phyloP scores from a whole-genome alignment of 2,888 invertebrate genomes.

The Drosophila antonietae region DNA sequence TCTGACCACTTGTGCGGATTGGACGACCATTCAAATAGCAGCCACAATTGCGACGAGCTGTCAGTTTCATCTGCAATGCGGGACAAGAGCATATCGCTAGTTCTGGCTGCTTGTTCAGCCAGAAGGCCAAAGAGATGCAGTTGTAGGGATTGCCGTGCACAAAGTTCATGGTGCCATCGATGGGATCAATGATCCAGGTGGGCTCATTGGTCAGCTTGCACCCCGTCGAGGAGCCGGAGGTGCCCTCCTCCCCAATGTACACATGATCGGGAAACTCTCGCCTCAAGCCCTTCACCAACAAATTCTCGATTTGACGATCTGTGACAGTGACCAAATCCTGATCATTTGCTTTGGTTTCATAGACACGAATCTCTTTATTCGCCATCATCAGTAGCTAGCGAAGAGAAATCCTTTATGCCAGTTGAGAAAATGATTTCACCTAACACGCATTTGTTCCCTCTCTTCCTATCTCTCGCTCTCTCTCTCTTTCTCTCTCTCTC shows the following conservation, averaged over 20 bases:
- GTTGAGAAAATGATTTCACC: too few species aligned
- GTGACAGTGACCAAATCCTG: constrained; percentile 98
- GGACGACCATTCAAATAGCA: constrained; percentile 29
- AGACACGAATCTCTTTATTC: constrained; percentile 85
- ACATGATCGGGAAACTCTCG: constrained; percentile 91
- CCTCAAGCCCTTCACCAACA: constrained; percentile 90
- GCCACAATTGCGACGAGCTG: constrained; percentile 31
- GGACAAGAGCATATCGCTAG: constrained; percentile 34
- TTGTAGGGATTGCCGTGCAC: constrained; percentile 95
- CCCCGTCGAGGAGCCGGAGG: constrained; percentile 87
- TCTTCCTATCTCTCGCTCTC: neutral
- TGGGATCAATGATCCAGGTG: constrained; percentile 98
- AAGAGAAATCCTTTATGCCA: neutral
- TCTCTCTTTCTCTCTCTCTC: neutral
- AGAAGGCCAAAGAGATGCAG: constrained; percentile 92
- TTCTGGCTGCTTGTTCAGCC: constrained; percentile 37
- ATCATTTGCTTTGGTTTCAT: constrained; percentile 90
- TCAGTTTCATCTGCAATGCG: constrained; percentile 1
- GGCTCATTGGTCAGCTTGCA: constrained; percentile 92
- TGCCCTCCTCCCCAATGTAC: constrained; percentile 97
- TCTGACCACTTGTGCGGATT: constrained; percentile 23
- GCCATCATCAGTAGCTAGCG: constrained; percentile 22
- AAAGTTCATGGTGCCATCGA: constrained; percentile 99
- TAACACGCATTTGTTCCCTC: neutral
- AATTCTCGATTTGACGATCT: constrained; percentile 94